Conservation (phyloP, 2,888 invertebrate genomes). For the Nomada fucata region DNA sequence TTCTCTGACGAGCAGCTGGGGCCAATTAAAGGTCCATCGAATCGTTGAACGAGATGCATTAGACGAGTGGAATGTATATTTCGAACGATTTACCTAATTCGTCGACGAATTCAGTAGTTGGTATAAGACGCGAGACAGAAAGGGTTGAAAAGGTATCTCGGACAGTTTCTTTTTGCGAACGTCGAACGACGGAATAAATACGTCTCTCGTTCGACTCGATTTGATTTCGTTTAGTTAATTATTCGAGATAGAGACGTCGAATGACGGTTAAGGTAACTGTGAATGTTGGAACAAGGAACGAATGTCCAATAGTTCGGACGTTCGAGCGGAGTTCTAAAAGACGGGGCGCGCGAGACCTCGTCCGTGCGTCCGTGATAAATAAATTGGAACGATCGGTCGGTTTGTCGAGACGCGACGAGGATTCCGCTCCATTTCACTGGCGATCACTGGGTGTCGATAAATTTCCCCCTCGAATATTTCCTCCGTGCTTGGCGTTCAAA, state of each 20-base stretch:
- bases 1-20: slow-evolving; percentile 57
- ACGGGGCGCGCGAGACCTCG: neutral
- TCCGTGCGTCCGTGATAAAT: slow-evolving; percentile 1
- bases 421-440: slow-evolving; percentile 28
- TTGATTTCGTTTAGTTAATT: slow-evolving; percentile 7
- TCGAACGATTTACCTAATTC: no score
- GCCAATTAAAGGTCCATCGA: slow-evolving; percentile 70
- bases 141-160: no score
- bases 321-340: neutral
- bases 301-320: neutral
- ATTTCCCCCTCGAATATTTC: slow-evolving; percentile 24
- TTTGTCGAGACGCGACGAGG: neutral
- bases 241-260: neutral
- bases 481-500: slow-evolving; percentile 27
- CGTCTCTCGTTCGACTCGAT: no score
- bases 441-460: slow-evolving; percentile 25
- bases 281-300: neutral
- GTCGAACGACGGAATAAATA: no score
- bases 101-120: no score
- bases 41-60: slow-evolving; percentile 40
- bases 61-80: slow-evolving; percentile 27
- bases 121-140: no score
- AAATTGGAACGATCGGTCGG: slow-evolving; percentile 16
- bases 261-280: neutral
- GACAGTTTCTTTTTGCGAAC: no score